Conservation (phyloP, 2,113 vertebrate species). For the Typhlomys cinereus region DNA sequence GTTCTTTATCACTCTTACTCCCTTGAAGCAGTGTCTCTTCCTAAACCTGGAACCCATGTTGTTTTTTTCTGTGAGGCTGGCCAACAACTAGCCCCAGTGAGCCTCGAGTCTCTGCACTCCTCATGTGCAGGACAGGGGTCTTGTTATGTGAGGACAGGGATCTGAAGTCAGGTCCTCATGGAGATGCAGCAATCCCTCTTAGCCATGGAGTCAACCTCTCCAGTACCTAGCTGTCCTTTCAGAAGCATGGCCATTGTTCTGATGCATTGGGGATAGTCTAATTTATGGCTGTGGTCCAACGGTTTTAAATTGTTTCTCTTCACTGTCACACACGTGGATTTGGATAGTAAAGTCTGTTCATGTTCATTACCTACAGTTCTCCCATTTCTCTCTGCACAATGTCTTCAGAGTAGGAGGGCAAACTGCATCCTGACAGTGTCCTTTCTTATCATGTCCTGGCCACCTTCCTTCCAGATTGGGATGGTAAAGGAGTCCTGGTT, state of each 20-base stretch:
- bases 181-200: too few relatives aligned
- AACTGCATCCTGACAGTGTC: not conserved
- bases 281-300: not conserved
- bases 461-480: not conserved
- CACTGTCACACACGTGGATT: slow-evolving; percentile 15
- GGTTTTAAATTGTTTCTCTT: not conserved
- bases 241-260: not conserved
- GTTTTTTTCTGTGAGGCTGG: too few relatives aligned
- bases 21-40: too few relatives aligned
- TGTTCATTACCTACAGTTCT: not conserved
- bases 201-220: too few relatives aligned
- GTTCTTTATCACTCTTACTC: too few relatives aligned
- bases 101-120: too few relatives aligned
- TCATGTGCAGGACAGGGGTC: too few relatives aligned
- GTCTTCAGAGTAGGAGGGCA: not conserved
- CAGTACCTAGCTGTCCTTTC: not conserved
- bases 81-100: too few relatives aligned
- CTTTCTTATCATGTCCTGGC: not conserved
- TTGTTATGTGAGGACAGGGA: too few relatives aligned
- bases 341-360: not conserved
- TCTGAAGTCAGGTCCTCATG: too few relatives aligned
- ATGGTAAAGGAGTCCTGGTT: not conserved
- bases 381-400: not conserved
- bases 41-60: too few relatives aligned
- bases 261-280: not conserved